Percentiles rank a stretch among this genome's conserved stretches.
Conservation (phyloP, 2,113 vertebrate species). For the Thermophis baileyi region DNA sequence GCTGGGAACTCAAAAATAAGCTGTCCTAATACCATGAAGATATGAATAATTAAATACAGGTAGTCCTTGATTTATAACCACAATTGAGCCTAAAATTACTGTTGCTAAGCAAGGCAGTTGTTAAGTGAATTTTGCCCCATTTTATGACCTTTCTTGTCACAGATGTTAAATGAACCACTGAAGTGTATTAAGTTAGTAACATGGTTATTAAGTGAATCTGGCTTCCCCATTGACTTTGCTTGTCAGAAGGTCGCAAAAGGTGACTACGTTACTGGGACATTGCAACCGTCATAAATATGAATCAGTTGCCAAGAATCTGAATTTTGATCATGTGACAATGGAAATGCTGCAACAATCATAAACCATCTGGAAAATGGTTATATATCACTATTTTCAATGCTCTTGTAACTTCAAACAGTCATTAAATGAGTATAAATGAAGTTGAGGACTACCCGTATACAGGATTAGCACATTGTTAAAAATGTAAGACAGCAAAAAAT, state of each 20-base stretch:
- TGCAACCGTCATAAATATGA: not conserved
- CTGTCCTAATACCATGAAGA: not conserved
- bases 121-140: no score
- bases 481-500: conserved; percentile 26
- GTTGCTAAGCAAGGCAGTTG: no score
- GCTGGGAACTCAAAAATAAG: fast-evolving
- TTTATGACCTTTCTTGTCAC: no score
- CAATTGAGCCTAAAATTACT: no score
- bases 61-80: not conserved
- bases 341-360: not conserved
- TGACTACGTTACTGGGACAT: not conserved
- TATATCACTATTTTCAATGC: not conserved
- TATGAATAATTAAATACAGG: not conserved
- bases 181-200: no score
- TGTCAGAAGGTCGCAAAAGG: not conserved
- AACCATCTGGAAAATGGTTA: not conserved
- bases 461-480: not conserved
- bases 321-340: not conserved
- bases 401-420: not conserved
- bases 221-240: no score
- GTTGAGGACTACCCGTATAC: not conserved
- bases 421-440: not conserved
- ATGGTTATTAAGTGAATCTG: no score
- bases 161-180: no score
- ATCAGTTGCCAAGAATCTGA: not conserved